Base-by-base conservation (phyloP, 1,140 invertebrate genomes). In the Drosophila truncata region DNA sequence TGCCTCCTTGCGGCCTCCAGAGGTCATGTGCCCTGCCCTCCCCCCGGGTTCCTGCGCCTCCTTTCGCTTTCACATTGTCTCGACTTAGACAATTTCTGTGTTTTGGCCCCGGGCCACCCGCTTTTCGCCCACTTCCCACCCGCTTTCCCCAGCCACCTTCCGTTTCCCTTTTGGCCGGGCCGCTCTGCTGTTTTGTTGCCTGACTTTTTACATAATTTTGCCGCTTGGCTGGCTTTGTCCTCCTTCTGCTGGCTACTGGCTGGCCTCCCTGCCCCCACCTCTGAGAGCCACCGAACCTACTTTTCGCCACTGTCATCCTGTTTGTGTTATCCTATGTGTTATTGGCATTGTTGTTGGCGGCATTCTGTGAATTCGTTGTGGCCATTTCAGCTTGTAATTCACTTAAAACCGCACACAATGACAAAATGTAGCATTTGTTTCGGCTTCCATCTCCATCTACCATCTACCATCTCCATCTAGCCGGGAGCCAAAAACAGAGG, bases 171-270 rank as follows among this genome's bases (percentile, higher is more conserved):
- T 81, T 61, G 65, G 49, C 61, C 62, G 58, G 69, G 50, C 52
- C 29, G 66, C 66, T 72, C 33, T 49, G 29, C 23, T 54, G 69
- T 67, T 82, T 81, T 85, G 77, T 54, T 77, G 77, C 67, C 73
- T 81, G 85, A 90, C 85, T 88, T 88, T 88, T 90, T 91, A 81
- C 85, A 90, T 90, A 90, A 90, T 85, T 90, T 90, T 90, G 78
- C 73, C 78, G 81, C 85, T 85, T 76, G 86, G 75, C 78, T 85
- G 85, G 63, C 80, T 88, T 62, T 88, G 85, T 72, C 74, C 76
- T 87, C 58, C 67, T 70, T 80, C 52, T 62, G 69, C 64, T 50
- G 60, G 44, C 64, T 57, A 50, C 44, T 50, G 49, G 46, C 55
- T 44, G 44, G n/a, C 27, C 49, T 37, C 16, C 16, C 13, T 3